Evolutionary conservation across 2,888 invertebrate genomes (phyloP).

Genomic region (Agrotis ipsilon): DNA sequence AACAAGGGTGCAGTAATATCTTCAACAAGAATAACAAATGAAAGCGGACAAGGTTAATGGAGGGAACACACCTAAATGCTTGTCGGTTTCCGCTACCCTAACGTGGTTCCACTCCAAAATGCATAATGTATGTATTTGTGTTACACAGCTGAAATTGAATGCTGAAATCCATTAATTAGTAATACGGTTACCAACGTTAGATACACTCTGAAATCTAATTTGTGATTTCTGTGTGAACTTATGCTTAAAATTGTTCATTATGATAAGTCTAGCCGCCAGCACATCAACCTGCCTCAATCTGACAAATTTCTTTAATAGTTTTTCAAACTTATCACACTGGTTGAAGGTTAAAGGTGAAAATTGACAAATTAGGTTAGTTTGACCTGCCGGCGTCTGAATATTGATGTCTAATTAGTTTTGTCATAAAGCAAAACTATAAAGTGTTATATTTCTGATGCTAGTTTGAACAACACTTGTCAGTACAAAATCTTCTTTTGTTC

Average conservation of each 20-base stretch:
- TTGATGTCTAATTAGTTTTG: no score
- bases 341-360: no score
- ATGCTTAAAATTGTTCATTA: no score
- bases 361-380: no score
- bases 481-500: conserved; percentile 8
- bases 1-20: conserved; percentile 58
- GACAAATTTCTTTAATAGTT: no score
- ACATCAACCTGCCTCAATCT: no score
- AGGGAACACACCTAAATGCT: conserved; percentile 34
- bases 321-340: no score
- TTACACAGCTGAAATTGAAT: conserved; percentile 5
- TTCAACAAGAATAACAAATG: conserved; percentile 62
- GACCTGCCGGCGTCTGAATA: no score
- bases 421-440: no score
- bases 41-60: conserved; percentile 42
- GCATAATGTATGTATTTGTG: conserved; percentile 2
- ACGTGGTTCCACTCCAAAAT: conserved; percentile 16
- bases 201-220: neutral
- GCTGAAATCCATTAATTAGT: neutral
- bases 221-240: no score
- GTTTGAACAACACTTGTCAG: neutral
- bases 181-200: neutral
- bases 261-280: no score
- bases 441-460: neutral
- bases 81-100: conserved; percentile 17